Percentiles rank a stretch among this genome's conserved stretches.
These are phyloP conservation scores for Benitochromis conjunctus DNA, from an alignment of 2,113 vertebrate species.

Conservation along the genomic window DNA sequence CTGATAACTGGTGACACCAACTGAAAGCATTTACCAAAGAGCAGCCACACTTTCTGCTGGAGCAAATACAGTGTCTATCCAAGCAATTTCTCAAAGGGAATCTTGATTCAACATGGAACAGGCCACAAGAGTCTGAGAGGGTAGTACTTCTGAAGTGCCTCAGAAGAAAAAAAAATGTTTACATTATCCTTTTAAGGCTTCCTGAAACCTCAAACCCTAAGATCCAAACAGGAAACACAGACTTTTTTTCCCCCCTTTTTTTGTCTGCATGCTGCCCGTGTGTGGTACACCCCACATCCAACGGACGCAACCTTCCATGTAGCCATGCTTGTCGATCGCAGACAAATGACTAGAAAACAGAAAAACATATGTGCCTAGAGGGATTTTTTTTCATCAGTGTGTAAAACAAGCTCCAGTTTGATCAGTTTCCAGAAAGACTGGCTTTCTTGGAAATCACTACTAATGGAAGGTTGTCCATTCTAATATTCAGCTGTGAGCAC, in stretches of 20 bases:
- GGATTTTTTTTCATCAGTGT: not conserved
- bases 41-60: not conserved
- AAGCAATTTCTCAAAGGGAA: not conserved
- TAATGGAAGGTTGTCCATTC: not conserved
- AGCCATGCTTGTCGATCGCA: not conserved
- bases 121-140: not conserved
- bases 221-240: slow-evolving; percentile 37
- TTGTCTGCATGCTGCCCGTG: not conserved
- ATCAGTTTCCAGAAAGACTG: not conserved
- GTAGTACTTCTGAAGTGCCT: not conserved
- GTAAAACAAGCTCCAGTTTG: not conserved
- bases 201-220: slow-evolving; percentile 3
- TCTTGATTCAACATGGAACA: not conserved
- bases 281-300: not conserved
- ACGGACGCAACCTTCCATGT: not conserved
- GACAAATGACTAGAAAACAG: not conserved
- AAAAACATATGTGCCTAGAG: not conserved
- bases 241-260: not conserved
- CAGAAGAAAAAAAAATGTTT: not conserved
- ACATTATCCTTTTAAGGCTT: slow-evolving; percentile 17
- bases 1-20: not conserved
- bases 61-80: not conserved
- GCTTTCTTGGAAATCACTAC: not conserved
- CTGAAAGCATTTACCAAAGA: not conserved
- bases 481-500: not conserved